Percentiles rank a stretch among this genome's conserved stretches.
phyloP scores from a whole-genome alignment of 2,888 invertebrate species.

The Embidobia sp. region DNA sequence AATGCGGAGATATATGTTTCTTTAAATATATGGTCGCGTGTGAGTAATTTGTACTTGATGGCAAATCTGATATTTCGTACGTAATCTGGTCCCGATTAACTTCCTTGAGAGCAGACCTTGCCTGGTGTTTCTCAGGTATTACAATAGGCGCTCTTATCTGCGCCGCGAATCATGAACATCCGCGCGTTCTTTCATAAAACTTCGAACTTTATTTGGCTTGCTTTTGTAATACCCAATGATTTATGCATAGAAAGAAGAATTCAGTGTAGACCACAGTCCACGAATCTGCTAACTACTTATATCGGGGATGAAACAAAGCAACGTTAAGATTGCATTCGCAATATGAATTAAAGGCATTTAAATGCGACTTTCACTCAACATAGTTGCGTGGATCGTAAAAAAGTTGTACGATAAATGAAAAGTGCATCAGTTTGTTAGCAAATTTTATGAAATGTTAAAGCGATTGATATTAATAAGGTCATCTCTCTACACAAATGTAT shows the following conservation, averaged over 20 bases:
- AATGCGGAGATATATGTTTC: no score
- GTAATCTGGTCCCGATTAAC: conserved; percentile 65
- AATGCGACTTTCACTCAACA: conserved; percentile 31
- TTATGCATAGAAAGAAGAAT: conserved; percentile 41
- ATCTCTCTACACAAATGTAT: no score
- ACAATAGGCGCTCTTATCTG: conserved; percentile 63
- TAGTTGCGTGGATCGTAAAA: conserved; percentile 16
- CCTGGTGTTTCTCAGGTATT: conserved; percentile 63
- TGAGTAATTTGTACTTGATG: conserved; percentile 54
- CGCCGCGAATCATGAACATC: conserved; percentile 56
- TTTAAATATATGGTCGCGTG: conserved; percentile 31
- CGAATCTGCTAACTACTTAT: conserved; percentile 5
- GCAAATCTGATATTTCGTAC: conserved; percentile 47
- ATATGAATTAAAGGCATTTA: conserved; percentile 30
- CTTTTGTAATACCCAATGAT: conserved; percentile 54
- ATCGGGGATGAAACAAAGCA: conserved; percentile 23
- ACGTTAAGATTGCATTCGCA: conserved; percentile 21
- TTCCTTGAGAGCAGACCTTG: conserved; percentile 67
- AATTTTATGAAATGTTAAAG: conserved; percentile 8
- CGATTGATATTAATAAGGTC: neutral
- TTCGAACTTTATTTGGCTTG: conserved; percentile 54
- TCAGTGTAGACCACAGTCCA: conserved; percentile 33
- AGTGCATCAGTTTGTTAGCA: conserved; percentile 16
- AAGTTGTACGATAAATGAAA: conserved; percentile 22
- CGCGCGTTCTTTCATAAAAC: conserved; percentile 63